These are phyloP conservation scores for Phyllotis vaccarum DNA, from an alignment of 2,797 vertebrate species.

Conservation along the genomic window DNA sequence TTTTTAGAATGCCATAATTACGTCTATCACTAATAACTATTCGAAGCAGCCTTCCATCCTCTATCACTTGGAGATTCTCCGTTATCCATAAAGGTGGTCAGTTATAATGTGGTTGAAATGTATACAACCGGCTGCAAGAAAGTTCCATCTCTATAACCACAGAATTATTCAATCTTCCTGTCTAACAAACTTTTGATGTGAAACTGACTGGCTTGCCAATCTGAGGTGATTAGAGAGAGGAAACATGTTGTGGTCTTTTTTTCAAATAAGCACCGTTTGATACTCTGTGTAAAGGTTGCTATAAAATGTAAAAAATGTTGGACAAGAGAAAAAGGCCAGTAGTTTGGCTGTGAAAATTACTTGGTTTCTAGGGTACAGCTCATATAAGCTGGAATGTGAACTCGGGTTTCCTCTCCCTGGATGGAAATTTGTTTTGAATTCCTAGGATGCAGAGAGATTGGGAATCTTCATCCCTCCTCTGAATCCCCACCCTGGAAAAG, in stretches of 20 bases:
- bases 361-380: background rate
- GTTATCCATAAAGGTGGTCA: background rate
- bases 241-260: background rate
- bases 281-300: background rate
- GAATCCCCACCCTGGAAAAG: too few species aligned
- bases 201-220: background rate
- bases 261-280: background rate
- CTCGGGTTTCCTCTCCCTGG: background rate
- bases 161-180: background rate
- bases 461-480: background rate
- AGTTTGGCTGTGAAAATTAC: background rate
- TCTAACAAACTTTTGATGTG: slow-evolving; percentile 17
- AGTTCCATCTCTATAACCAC: background rate
- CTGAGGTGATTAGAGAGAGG: background rate
- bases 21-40: background rate
- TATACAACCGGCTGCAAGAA: background rate
- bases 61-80: background rate
- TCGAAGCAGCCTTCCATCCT: background rate
- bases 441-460: background rate
- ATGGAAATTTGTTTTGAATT: background rate
- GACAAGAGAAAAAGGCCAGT: background rate
- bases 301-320: background rate
- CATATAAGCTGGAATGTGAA: background rate
- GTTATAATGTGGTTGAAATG: background rate
- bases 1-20: background rate